Evolutionary conservation across 2,113 vertebrate species (phyloP), one percentile per base, ranked within the genome.

Genomic region (Chauna torquata): DNA sequence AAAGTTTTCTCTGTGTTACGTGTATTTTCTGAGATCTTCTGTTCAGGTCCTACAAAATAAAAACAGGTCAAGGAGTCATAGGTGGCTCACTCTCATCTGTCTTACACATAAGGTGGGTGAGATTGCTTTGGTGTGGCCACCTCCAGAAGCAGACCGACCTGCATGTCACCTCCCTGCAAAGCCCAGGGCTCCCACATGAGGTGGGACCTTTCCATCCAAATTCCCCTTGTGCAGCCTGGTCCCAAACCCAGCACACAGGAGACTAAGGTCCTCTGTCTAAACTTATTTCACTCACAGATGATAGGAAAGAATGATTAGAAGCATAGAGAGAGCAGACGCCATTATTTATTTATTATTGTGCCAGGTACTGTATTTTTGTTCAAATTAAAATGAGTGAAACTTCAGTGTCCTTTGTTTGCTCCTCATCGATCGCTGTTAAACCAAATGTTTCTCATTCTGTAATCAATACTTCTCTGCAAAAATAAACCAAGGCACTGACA

Each of bases 401-500:
- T 86, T 97, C 95, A 96, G 93, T 49, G 76, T 96, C 96, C 88
- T 98, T 98, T 98, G 97, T 97, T 96, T 96, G 96, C 92, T 96
- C 94, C 82, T 94, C 93, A 98, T 97, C 72, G 97, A 98, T 94
- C 71, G 70, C 92, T 97, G 93, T 97, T 98, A 97, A 98, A 97
- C 95, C 96, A 98, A 98, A 98, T 97, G 96, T 97, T 98, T 98
- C 97, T 97, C 96, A 93, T 96, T 95, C 95, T 94, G 96, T 93
- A 97, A 98, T 98, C 98, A 97, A 98, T 98, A 97, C 82, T 93
- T 92, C 94, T 94, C 96, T 90, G 95, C 83, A 80, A 97, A 98
- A 98, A 98, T 97, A 98, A 97, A 97, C 93, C 65, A 2, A 94
- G 94, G 92, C 96, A 95, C 86, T 97, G 98, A 98, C 94, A 98